Conservation (phyloP, 1,140 invertebrate species). For the Luehdorfia chinensis region DNA sequence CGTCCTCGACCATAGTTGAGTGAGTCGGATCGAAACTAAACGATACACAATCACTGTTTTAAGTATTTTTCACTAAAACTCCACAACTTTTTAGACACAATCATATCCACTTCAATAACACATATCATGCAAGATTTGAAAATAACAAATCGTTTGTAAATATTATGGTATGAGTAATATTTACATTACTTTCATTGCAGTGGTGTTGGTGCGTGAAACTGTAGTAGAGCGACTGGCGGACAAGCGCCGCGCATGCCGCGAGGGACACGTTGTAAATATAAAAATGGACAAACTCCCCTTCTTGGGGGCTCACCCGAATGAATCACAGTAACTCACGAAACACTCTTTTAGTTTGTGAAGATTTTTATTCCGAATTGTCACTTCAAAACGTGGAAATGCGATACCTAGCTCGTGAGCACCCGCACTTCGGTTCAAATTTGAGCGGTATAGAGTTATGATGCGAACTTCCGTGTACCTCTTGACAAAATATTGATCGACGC, state of each 20-base stretch:
- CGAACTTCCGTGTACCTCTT: constrained; percentile 61
- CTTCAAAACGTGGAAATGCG: constrained; percentile 17
- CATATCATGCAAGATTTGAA: constrained; percentile 42
- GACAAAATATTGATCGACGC: constrained; percentile 73
- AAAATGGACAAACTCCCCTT: constrained; percentile 76
- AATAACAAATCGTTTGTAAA: constrained; percentile 65
- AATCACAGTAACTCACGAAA: constrained; percentile 62
- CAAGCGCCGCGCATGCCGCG: constrained; percentile 72
- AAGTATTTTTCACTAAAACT: constrained; percentile 51
- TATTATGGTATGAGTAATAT: constrained; percentile 70
- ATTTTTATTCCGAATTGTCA: constrained; percentile 34
- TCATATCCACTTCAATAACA: constrained; percentile 40
- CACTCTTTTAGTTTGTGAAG: constrained; percentile 33
- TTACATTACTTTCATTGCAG: constrained; percentile 69
- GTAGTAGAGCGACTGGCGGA: constrained; percentile 69
- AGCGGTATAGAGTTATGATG: constrained; percentile 54
- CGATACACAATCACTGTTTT: constrained; percentile 41
- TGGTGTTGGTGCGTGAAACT: constrained; percentile 72
- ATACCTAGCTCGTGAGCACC: constrained; percentile 23
- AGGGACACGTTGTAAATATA: constrained; percentile 74
- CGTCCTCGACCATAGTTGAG: constrained; percentile 50
- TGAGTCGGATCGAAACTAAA: constrained; percentile 65
- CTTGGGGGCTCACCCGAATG: constrained; percentile 67
- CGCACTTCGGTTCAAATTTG: constrained; percentile 49
- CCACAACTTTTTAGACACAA: constrained; percentile 37